Evolutionary conservation across 2,797 vertebrate genomes (phyloP).

Genomic region (Nyctalus aviator): DNA sequence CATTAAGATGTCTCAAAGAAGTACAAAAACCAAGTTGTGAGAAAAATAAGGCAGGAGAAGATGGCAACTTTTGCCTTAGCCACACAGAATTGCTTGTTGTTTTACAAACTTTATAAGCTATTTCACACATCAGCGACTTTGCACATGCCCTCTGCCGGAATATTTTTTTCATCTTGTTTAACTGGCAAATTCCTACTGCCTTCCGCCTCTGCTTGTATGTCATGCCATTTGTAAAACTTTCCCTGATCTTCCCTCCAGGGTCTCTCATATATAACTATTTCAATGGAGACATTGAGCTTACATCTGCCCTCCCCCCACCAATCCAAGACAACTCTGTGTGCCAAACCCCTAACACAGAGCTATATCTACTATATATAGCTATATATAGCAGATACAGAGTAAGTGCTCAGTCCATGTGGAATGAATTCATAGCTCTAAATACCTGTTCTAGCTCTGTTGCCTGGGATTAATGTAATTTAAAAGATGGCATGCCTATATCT

Average conservation of each 20-base stretch:
- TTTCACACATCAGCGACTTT: neutral
- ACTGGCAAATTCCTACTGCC: neutral
- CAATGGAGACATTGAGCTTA: neutral
- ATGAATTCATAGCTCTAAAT: slow-evolving; percentile 2
- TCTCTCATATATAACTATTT: neutral
- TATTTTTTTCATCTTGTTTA: slow-evolving; percentile 48
- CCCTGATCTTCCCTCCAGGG: neutral
- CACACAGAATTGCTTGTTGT: neutral
- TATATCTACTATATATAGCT: no score
- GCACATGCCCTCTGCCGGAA: neutral
- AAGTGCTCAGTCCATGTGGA: neutral
- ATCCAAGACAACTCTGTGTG: neutral
- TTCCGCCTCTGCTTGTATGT: neutral
- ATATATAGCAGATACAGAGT: neutral
- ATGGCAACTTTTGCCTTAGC: neutral
- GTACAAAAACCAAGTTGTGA: neutral
- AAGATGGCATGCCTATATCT: neutral
- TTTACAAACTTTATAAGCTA: neutral
- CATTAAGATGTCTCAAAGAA: neutral
- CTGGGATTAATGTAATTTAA: neutral
- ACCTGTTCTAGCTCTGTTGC: neutral
- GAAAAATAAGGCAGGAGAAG: slow-evolving; percentile 26
- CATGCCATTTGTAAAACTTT: neutral
- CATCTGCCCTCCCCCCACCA: accelerated
- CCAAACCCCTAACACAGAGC: neutral